These are phyloP conservation scores for Nyctalus aviator DNA, from an alignment of 2,797 vertebrate species.

Conservation along the genomic window DNA sequence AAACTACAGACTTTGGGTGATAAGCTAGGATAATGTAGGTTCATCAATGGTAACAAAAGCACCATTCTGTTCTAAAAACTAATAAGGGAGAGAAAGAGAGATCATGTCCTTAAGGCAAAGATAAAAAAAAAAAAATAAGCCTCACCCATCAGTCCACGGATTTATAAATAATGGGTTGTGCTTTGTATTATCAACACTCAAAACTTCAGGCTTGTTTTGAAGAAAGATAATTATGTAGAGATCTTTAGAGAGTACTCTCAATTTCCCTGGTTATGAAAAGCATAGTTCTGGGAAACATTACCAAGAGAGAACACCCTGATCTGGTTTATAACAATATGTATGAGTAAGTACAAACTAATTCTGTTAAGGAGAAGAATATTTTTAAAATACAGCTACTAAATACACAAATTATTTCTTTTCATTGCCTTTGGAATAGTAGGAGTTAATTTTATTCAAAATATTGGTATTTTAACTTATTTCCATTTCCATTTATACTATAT, in stretches of 20 bases:
- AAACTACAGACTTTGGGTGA: background rate
- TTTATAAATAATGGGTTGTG: conserved; percentile 33
- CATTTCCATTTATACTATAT: background rate
- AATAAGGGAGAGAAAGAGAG: background rate
- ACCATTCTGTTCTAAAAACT: background rate
- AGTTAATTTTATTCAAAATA: conserved; percentile 31
- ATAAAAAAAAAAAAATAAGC: conserved; percentile 4
- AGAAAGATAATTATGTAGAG: conserved; percentile 44
- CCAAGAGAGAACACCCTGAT: conserved; percentile 44
- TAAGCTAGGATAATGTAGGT: background rate
- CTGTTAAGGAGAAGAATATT: conserved; percentile 2
- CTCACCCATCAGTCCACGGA: background rate
- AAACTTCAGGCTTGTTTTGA: conserved; percentile 32
- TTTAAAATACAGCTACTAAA: conserved; percentile 43
- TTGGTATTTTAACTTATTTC: background rate
- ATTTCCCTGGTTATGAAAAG: conserved; percentile 60
- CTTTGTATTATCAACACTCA: conserved; percentile 55
- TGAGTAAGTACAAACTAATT: background rate
- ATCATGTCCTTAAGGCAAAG: background rate
- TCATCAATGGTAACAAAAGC: background rate
- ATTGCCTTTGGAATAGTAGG: conserved; percentile 47
- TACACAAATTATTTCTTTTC: conserved; percentile 23
- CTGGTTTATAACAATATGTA: conserved; percentile 32
- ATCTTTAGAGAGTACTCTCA: conserved; percentile 21
- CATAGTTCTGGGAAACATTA: conserved; percentile 54